Conservation (phyloP, 2,797 vertebrate genomes). For the Gastrophryne carolinensis region DNA sequence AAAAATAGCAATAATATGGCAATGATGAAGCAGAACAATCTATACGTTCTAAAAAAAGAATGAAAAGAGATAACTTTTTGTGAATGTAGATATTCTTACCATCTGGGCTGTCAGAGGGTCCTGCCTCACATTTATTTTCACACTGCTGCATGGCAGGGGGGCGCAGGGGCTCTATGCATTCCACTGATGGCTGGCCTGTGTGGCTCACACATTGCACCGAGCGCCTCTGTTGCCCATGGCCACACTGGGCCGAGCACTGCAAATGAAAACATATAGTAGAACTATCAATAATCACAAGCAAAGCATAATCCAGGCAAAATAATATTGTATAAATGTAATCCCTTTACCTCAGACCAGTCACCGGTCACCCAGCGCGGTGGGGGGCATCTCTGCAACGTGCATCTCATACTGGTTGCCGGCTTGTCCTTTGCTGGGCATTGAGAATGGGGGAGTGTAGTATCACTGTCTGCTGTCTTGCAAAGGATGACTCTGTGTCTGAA, state of each 20-base stretch:
- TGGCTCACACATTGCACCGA: conserved; percentile 86
- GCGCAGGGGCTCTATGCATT: conserved; percentile 82
- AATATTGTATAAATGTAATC: neutral
- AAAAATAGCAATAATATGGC: neutral
- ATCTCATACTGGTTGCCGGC: conserved; percentile 90
- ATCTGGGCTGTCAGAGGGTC: conserved; percentile 85
- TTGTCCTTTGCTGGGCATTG: conserved; percentile 81
- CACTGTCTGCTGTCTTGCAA: conserved; percentile 89
- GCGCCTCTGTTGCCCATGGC: conserved; percentile 89
- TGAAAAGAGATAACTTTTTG: neutral
- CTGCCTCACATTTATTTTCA: conserved; percentile 86
- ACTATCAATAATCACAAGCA: neutral
- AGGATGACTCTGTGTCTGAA: conserved; percentile 89
- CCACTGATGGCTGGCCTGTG: conserved; percentile 78
- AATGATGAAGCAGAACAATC: neutral
- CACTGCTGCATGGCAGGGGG: conserved; percentile 87
- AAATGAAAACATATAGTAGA: conserved; percentile 7
- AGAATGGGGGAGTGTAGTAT: conserved; percentile 74
- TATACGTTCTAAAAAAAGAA: neutral
- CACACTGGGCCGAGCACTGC: conserved; percentile 89
- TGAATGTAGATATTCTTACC: conserved; percentile 67
- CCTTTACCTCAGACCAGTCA: conserved; percentile 91
- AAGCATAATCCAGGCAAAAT: neutral
- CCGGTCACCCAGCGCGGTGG: conserved; percentile 88
- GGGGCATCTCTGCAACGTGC: conserved; percentile 92